Evolutionary conservation across 2,797 vertebrate species (phyloP), one percentile per base, ranked within the genome.

Genomic region (Scomberomorus guttatus): DNA sequence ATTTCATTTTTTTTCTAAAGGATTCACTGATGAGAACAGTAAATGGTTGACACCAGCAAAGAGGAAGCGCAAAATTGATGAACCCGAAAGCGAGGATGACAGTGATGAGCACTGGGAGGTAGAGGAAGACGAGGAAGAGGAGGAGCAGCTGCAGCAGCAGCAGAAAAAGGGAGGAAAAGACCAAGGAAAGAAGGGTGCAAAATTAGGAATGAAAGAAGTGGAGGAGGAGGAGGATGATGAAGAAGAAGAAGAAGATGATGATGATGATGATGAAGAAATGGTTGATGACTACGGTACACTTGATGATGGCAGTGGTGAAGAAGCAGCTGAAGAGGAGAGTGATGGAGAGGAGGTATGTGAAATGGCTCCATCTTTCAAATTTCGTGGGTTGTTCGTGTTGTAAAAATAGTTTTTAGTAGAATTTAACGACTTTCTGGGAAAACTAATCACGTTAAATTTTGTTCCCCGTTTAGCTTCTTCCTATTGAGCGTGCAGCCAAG

Each of bases 401-500:
- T 64, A 18, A 59, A 37, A 25, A 6, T 42, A 2, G 1, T 32
- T 25, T 3, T 46, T 48, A 17, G 18, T 61, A n/a, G 17, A 7
- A 75, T 20, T 42, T 48, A 18, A 2, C 52, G 3, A 64, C 5
- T 22, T 48, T 6, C 14, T 48, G 44, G 7, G 18, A 9, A 18
- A n/a, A 50, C 18, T 9, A 17, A 18, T 18, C 44, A 48, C 44
- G 14, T 14, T 18, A 17, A 6, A 48, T 48, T n/a, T 50, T 50
- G 2, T 48, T 63, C 1, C 15, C 20, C 65, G 22, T 67, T 67
- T 69, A 99, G 98, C 94, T 99, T 89, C 95, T 99, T 86, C 98
- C 98, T 20, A 99, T 99, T 75, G 98, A 99, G 79, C 96, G 93
- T 88, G 97, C 97, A 66, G 97, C 97, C 29, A 95, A 85, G 91